Base-by-base conservation (phyloP, 2,888 invertebrate genomes). In the Glaucopsyche alexis region DNA sequence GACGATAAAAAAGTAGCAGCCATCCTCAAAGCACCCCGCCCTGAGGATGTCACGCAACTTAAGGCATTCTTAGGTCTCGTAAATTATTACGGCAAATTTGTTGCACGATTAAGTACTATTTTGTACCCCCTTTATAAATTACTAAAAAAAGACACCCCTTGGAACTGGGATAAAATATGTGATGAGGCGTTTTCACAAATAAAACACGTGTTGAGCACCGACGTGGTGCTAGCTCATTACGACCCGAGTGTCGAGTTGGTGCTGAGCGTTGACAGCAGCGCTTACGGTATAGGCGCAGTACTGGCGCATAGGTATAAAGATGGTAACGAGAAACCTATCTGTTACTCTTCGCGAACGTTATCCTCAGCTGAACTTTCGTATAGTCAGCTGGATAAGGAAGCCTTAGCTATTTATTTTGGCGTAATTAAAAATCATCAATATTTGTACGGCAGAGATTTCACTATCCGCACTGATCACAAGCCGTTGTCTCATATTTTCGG, bases 321-420 rank as follows among this genome's bases (percentile, higher is more conserved):
- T 72, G 79, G 78, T 74, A 55, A 14, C 29, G 79, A 80, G 73
- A 79, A 78, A 7, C 79, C 79, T 9, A 74, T 81, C 4, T 77
- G 77, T 0, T 82, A 76, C 67, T 78, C 75, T 5, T 81, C 80
- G 7, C 75, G 80, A 6, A 75, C 79, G 3, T 74, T 82, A 0
- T 75, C 74, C 0, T 72, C 40, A 3, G 76, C 79, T 0, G 81
- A 82, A 69, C 76, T 75, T 16, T 75, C 77, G 9, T 82, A 83
- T 66, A 75, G 76, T 38, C 79, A 78, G 65, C 49, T 81, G 8
- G 79, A 82, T 60, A 79, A 78, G 49, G 81, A 81, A 60, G 81
- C 79, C 1, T 64, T 80, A 9, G 79, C 79, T 0, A 79, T 82
- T n/a, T 73, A 78, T 8, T 80, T 75, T 72, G 78, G 78, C 7